Conservation (phyloP, 2,797 vertebrate genomes). For the Amblyraja radiata region DNA sequence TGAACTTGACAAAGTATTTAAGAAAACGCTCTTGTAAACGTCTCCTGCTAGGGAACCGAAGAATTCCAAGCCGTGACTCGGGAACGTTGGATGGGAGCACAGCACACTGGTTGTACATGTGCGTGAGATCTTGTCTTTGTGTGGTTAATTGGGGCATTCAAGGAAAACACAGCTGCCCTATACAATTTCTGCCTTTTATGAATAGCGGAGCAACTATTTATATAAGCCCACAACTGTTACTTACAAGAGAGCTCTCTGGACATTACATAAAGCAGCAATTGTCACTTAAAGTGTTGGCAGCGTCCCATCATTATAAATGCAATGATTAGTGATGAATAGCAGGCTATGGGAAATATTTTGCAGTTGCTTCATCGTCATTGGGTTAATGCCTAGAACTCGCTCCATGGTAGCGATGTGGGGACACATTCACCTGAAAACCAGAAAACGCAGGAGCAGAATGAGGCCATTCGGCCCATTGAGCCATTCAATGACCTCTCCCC, state of each 20-base stretch:
- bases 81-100: not conserved
- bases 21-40: not conserved
- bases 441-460: too few relatives aligned
- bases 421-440: too few relatives aligned
- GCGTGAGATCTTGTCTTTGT: too few relatives aligned
- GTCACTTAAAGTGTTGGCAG: not conserved
- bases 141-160: not conserved
- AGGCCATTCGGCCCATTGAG: too few relatives aligned
- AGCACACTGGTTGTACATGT: not conserved
- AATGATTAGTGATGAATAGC: not conserved
- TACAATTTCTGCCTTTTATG: not conserved
- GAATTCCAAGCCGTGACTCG: not conserved
- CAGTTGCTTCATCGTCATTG: too few relatives aligned
- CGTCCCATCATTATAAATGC: not conserved
- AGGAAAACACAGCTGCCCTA: not conserved
- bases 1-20: not conserved
- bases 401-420: too few relatives aligned
- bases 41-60: not conserved
- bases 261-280: not conserved
- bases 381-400: too few relatives aligned
- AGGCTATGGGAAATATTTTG: too few relatives aligned
- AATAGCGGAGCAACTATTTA: not conserved
- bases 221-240: not conserved
- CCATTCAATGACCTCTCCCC: too few relatives aligned
- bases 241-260: not conserved